Percentiles rank a stretch among this genome's conserved stretches.
Evolutionary conservation across 2,888 invertebrate species (phyloP).

Genomic region (Cantharis rufa): DNA sequence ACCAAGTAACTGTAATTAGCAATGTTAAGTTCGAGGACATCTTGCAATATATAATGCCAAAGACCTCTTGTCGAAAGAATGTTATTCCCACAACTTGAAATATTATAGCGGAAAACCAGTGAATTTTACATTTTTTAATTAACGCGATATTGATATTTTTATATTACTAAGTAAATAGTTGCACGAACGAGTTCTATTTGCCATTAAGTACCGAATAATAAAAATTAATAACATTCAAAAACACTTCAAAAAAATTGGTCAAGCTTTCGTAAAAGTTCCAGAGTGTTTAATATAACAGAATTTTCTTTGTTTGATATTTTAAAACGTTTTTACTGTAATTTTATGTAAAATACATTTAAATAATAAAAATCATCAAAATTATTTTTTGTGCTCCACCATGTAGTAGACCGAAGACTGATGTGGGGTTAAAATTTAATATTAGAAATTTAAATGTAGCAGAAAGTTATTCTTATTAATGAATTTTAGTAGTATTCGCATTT

Average conservation of each 20-base stretch:
- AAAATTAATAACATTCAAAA: neutral
- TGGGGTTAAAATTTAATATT: no score
- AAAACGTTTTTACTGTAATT: no score
- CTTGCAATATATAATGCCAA: conserved; percentile 11
- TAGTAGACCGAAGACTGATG: no score
- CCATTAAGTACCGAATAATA: neutral
- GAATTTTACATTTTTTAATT: neutral
- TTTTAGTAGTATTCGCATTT: neutral
- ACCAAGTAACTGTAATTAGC: conserved; percentile 15
- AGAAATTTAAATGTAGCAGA: no score
- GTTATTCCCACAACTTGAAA: conserved; percentile 10
- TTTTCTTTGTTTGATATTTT: no score
- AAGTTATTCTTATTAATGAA: neutral
- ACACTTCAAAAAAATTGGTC: no score
- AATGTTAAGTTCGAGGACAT: conserved; percentile 14
- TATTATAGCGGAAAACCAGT: conserved; percentile 6
- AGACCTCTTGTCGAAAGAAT: conserved; percentile 12
- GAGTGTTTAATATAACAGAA: neutral
- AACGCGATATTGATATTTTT: neutral
- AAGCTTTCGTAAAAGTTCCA: neutral
- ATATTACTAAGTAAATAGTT: neutral
- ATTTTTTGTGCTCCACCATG: no score
- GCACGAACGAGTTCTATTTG: neutral
- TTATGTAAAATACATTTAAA: no score
- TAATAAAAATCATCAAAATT: no score